These are phyloP conservation scores for Philopotamus ludificatus DNA, from an alignment of 1,140 invertebrate species.

Conservation along the genomic window DNA sequence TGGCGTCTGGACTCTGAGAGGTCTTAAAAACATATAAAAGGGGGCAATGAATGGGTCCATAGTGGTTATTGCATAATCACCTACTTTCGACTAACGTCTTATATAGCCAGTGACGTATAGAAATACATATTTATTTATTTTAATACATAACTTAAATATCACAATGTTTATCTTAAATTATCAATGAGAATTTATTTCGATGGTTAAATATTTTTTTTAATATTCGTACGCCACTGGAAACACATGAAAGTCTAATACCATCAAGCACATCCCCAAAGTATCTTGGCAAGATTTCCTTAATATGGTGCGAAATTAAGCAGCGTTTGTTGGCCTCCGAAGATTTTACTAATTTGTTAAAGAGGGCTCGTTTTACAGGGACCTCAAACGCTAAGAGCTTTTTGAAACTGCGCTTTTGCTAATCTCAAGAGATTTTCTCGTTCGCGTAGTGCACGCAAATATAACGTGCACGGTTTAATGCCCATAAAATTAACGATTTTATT, in stretches of 20 bases:
- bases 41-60: conserved; percentile 36
- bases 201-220: neutral
- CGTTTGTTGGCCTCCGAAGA: conserved; percentile 23
- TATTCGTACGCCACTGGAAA: conserved; percentile 12
- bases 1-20: conserved; percentile 36
- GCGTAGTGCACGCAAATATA: too few species aligned
- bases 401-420: too few species aligned
- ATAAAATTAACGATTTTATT: too few species aligned
- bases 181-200: neutral
- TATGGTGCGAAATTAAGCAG: conserved; percentile 22
- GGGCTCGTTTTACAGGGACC: conserved; percentile 2
- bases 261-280: conserved; percentile 35
- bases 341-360: conserved; percentile 32
- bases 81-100: conserved; percentile 23
- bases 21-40: conserved; percentile 42
- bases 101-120: conserved; percentile 10
- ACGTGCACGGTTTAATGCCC: too few species aligned
- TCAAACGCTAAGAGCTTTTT: conserved; percentile 5
- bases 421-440: too few species aligned
- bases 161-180: neutral
- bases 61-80: conserved; percentile 42
- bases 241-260: conserved; percentile 5
- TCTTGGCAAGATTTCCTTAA: conserved; percentile 17
- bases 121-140: neutral
- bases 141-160: too few species aligned